Conservation (phyloP, 2,888 invertebrate genomes). For the Plebejus anna region DNA sequence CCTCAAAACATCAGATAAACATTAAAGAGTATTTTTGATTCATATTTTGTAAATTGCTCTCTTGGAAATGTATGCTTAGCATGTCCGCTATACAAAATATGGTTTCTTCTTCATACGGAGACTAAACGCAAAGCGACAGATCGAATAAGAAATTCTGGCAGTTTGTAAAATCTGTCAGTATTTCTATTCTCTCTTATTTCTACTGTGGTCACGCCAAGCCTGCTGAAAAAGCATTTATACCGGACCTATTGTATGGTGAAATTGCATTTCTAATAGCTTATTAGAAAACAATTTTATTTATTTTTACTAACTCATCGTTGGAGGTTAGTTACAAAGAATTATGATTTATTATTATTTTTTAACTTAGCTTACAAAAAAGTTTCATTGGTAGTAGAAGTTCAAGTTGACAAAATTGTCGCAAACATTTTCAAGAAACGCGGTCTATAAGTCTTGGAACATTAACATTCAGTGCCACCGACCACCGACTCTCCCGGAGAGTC, state of each 20-base stretch:
- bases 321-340: not conserved
- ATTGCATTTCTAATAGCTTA: constrained; percentile 14
- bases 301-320: not conserved
- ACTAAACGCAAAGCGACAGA: not conserved
- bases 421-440: not conserved
- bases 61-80: no score
- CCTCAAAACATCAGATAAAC: not conserved
- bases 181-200: not conserved
- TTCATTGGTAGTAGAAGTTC: not conserved
- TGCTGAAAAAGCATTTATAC: not conserved
- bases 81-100: no score
- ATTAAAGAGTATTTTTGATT: not conserved
- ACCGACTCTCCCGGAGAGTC: no score
- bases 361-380: not conserved
- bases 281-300: constrained; percentile 12
- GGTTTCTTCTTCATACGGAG: no score
- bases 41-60: no score
- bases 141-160: not conserved
- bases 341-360: not conserved
- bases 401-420: not conserved
- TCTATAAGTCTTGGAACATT: not conserved
- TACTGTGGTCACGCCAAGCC: no score
- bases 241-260: not conserved
- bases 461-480: no score
- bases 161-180: not conserved